Evolutionary conservation across 2,888 invertebrate genomes (phyloP).

Genomic region (Melieria picta): DNA sequence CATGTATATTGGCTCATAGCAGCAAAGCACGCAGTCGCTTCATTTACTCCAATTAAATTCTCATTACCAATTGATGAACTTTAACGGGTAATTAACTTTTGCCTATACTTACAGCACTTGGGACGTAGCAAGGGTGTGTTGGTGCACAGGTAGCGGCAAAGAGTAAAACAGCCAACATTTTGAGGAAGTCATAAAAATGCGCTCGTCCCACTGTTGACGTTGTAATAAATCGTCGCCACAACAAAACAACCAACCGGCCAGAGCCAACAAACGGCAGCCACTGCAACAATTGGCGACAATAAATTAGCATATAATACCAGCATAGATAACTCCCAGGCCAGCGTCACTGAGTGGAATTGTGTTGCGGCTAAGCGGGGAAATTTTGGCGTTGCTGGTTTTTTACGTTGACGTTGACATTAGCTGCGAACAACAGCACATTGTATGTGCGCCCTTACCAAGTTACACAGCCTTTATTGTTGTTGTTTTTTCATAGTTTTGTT

Average conservation of each 20-base stretch:
- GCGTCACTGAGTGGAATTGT: too few species aligned
- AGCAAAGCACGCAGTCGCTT: too few species aligned
- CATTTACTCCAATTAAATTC: too few species aligned
- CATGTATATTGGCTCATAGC: too few species aligned
- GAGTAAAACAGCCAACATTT: too few species aligned
- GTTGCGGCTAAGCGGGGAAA: too few species aligned
- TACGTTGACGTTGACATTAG: slow-evolving; percentile 8
- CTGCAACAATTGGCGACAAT: slow-evolving; percentile 36
- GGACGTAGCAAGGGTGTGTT: too few species aligned
- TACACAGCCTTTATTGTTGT: background rate
- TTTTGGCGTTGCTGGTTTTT: background rate
- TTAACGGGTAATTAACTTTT: too few species aligned
- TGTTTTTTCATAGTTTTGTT: background rate
- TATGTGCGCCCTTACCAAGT: background rate
- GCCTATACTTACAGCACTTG: too few species aligned
- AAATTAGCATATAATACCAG: slow-evolving; percentile 47
- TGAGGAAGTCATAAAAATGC: slow-evolving; percentile 46
- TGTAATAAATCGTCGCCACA: slow-evolving; percentile 50
- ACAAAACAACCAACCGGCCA: slow-evolving; percentile 16
- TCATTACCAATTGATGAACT: too few species aligned
- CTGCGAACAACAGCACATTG: background rate
- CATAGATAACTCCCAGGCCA: background rate
- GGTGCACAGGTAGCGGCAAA: too few species aligned
- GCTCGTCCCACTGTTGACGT: slow-evolving; percentile 19
- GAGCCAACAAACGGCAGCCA: slow-evolving; percentile 19